phyloP scores from a whole-genome alignment of 2,888 invertebrate species.

The Slavum lentiscoides region DNA sequence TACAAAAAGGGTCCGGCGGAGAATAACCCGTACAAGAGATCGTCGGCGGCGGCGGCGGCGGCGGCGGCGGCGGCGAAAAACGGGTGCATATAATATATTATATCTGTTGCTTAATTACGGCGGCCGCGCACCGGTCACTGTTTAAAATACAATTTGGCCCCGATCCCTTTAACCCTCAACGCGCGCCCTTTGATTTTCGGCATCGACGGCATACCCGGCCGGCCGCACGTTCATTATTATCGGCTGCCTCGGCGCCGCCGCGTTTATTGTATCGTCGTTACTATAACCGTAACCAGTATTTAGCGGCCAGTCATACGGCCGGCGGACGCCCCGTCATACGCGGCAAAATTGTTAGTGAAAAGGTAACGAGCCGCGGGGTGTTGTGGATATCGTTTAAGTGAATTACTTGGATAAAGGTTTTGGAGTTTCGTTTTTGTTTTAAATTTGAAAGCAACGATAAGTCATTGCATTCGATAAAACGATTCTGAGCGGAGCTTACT shows the following conservation, averaged over 20 bases:
- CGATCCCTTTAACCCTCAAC: constrained; percentile 49
- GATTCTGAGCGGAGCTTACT: too few species aligned
- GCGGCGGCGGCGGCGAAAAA: constrained; percentile 20
- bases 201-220: constrained; percentile 30
- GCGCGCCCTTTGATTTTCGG: constrained; percentile 48
- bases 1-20: constrained; percentile 22
- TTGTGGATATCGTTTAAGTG: too few species aligned
- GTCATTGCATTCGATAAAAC: too few species aligned
- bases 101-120: constrained; percentile 51
- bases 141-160: constrained; percentile 52
- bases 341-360: too few species aligned
- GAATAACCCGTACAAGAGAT: constrained; percentile 14
- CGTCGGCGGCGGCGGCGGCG: constrained; percentile 13
- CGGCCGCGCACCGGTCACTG: constrained; percentile 44
- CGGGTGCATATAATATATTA: constrained; percentile 10
- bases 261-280: too few species aligned
- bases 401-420: too few species aligned
- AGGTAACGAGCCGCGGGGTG: too few species aligned
- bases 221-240: constrained; percentile 31
- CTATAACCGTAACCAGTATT: too few species aligned
- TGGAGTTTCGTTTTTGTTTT: too few species aligned
- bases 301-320: too few species aligned
- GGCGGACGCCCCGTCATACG: too few species aligned
- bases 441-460: too few species aligned
- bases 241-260: background rate